Percentiles rank a stretch among this genome's conserved stretches.
Evolutionary conservation across 2,797 vertebrate genomes (phyloP).

Genomic region (Argentina silus): DNA sequence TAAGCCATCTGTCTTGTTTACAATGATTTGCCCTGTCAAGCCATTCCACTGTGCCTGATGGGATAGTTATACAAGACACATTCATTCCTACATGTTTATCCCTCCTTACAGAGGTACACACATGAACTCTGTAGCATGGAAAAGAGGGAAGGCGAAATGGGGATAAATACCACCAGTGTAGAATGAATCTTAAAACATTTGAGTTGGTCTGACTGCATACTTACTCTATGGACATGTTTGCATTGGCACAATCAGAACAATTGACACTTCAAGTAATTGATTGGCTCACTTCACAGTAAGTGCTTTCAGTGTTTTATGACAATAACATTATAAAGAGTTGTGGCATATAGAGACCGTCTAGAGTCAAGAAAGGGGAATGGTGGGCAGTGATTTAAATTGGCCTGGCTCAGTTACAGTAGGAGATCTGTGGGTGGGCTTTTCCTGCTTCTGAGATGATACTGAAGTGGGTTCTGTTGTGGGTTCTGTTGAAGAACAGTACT

Average conservation of each 20-base stretch:
- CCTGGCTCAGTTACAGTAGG: constrained; percentile 26
- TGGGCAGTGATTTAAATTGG: constrained; percentile 47
- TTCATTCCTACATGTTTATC: background rate
- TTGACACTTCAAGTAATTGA: background rate
- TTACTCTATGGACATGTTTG: constrained; percentile 38
- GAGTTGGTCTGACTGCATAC: too few relatives aligned
- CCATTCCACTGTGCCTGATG: constrained; percentile 92
- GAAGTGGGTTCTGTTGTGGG: too few relatives aligned
- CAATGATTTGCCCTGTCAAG: constrained; percentile 91
- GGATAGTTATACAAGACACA: background rate
- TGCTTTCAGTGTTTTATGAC: background rate
- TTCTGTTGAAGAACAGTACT: too few relatives aligned
- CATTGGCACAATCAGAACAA: constrained; percentile 14
- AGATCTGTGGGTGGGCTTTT: constrained; percentile 46
- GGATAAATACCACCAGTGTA: background rate
- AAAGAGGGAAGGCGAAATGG: constrained; percentile 26
- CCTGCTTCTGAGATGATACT: too few relatives aligned
- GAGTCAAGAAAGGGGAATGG: constrained; percentile 11
- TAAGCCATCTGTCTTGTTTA: constrained; percentile 95
- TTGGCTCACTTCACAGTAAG: background rate
- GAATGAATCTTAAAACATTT: constrained; percentile 34
- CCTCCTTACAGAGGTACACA: background rate
- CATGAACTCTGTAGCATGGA: background rate
- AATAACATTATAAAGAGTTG: constrained; percentile 1
- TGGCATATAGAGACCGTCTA: constrained; percentile 14